Evolutionary conservation across 1,140 invertebrate genomes (phyloP), one percentile per base, ranked within the genome.

Genomic region (Carposina sasakii): DNA sequence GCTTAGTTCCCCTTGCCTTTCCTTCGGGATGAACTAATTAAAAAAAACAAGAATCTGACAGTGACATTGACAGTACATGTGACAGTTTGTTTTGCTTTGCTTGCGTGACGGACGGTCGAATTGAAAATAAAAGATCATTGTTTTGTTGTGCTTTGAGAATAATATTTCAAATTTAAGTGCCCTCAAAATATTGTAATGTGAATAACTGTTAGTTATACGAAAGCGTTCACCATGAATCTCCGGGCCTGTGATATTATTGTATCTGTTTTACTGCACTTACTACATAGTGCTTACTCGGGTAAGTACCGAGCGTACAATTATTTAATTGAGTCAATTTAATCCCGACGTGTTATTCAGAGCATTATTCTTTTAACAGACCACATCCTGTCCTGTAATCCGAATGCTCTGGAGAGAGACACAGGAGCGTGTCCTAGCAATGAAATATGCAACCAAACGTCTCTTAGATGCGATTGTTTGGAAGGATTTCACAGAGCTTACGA

Each of bases 281-380:
- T 77, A 36, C 67, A 71, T 44, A 73, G 60, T 58, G 57, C 64
- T 52, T 67, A 58, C 59, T 60, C 71, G 60, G 76, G 79, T 83
- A 74, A 81, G 79, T 77, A 71, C n/a, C n/a, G n/a, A n/a, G 52
- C 30, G 41, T 55, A 64, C 76, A 69, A 81, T 81, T 78, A 83
- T 83, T 76, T 83, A 83, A 83, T 83, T 83, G 76, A 83, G 76
- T 77, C 72, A 81, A 82, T 78, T 75, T 69, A 53, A 63, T 52
- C 56, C 48, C 61, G 60, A 57, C 53, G 65, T 70, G 65, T 78
- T 72, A 60, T 68, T 65, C 67, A 65, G 63, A 60, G 43, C 33
- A 44, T 60, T 69, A 70, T 76, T 81, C 74, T 77, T 81, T 83
- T 81, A 81, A 81, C 79, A 81, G 76, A 83, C 48, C 60, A 76